These are phyloP conservation scores for Metopolophium dirhodum DNA, from an alignment of 1,140 invertebrate genomes.

Conservation along the genomic window DNA sequence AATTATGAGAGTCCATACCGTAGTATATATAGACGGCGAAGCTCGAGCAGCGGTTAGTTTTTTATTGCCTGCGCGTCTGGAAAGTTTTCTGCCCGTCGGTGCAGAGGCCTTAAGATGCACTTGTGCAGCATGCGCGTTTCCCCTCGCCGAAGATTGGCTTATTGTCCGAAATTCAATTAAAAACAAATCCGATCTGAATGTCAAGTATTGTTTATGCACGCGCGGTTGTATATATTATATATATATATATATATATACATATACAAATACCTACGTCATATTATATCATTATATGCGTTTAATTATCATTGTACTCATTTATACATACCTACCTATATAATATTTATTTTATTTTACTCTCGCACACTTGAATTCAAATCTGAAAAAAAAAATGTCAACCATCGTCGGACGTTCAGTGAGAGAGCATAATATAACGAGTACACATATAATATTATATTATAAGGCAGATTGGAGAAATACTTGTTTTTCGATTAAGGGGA, in stretches of 20 bases:
- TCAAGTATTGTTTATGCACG: conserved; percentile 40
- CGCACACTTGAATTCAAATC: background rate
- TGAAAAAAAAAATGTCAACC: background rate
- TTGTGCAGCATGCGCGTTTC: conserved; percentile 36
- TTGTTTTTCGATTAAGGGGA: background rate
- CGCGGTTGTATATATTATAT: background rate
- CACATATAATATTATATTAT: background rate
- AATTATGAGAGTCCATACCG: conserved; percentile 32
- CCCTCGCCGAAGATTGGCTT: conserved; percentile 39
- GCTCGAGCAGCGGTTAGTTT: conserved; percentile 48
- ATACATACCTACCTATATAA: background rate
- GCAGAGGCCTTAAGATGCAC: conserved; percentile 47
- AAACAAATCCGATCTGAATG: conserved; percentile 24
- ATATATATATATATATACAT: no score
- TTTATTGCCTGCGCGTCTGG: conserved; percentile 51
- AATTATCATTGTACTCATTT: background rate
- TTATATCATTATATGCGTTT: background rate
- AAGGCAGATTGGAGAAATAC: background rate
- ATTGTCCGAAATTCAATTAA: conserved; percentile 55
- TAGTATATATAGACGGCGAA: background rate
- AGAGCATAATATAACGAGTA: background rate
- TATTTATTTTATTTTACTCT: background rate
- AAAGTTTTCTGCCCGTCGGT: conserved; percentile 50
- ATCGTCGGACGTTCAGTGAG: background rate
- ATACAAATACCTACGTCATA: background rate